These are phyloP conservation scores for Pseudochirops corinnae DNA, from an alignment of 2,797 vertebrate species.

Conservation along the genomic window DNA sequence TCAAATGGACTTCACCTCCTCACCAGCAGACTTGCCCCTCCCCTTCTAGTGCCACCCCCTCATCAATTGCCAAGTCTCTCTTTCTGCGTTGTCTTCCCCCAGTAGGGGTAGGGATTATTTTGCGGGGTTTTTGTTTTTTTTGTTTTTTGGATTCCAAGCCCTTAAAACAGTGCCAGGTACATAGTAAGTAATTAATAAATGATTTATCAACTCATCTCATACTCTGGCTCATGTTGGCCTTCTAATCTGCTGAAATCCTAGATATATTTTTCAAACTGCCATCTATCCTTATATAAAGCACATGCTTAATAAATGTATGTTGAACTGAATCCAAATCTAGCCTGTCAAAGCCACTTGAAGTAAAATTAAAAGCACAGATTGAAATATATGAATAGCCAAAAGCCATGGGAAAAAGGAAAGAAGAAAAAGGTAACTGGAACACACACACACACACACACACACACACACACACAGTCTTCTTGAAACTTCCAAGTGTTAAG, in stretches of 20 bases:
- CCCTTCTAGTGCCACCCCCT: no score
- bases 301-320: background rate
- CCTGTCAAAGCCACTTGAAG: background rate
- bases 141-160: background rate
- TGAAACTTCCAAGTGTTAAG: background rate
- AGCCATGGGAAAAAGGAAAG: conserved; percentile 26
- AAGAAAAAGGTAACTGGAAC: background rate
- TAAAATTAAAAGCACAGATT: conserved; percentile 29
- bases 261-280: background rate
- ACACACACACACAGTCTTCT: background rate
- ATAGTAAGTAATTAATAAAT: background rate
- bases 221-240: background rate
- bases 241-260: background rate
- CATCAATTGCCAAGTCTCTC: background rate
- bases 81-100: background rate
- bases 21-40: no score
- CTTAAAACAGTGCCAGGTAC: background rate
- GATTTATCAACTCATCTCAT: background rate
- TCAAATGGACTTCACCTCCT: background rate
- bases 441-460: background rate
- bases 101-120: background rate
- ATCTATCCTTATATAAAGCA: background rate
- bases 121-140: background rate
- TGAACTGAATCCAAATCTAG: background rate
- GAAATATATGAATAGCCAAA: background rate